phyloP scores from a whole-genome alignment of 2,797 vertebrate species.

The Pogoniulus pusillus region DNA sequence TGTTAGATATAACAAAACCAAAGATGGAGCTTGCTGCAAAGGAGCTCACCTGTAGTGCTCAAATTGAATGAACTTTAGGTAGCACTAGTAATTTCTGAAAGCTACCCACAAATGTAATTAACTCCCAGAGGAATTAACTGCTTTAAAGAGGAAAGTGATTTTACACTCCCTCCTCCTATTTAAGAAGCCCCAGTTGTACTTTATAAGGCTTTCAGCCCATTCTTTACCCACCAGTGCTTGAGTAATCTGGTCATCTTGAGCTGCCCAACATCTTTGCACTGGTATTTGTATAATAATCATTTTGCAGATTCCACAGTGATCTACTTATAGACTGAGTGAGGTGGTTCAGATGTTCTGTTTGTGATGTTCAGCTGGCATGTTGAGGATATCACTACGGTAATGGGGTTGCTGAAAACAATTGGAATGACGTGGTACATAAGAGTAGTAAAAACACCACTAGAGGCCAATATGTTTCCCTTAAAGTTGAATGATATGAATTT shows the following conservation, averaged over 20 bases:
- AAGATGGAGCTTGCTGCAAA: neutral
- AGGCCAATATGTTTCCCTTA: conserved; percentile 20
- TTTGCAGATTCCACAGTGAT: neutral
- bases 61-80: neutral
- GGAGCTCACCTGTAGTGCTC: accelerated
- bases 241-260: neutral
- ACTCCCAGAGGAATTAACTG: neutral
- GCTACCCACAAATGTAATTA: neutral
- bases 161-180: neutral
- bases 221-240: neutral
- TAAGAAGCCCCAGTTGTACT: neutral
- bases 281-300: neutral
- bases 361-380: neutral
- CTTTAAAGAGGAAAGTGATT: neutral
- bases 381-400: neutral
- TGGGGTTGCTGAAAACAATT: conserved; percentile 30
- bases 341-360: neutral
- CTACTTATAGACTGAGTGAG: neutral
- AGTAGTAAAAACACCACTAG: conserved; percentile 8
- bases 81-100: neutral
- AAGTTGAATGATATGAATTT: neutral
- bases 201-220: neutral
- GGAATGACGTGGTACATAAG: neutral
- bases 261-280: neutral
- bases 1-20: neutral